Percentiles rank a stretch among this genome's conserved stretches.
Evolutionary conservation across 1,140 invertebrate species (phyloP).

Genomic region (Anthonomus grandis): DNA sequence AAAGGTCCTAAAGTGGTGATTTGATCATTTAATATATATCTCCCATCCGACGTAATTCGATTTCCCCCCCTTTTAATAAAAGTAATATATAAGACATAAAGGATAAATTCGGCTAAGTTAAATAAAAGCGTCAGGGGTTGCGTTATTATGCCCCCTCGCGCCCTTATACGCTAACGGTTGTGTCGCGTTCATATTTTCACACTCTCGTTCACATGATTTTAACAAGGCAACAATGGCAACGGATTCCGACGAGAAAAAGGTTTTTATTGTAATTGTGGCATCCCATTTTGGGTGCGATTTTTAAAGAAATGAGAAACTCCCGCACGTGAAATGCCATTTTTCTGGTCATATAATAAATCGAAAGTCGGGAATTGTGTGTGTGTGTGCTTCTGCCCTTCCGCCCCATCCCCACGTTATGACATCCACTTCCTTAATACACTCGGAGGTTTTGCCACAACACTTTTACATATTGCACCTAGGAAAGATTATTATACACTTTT

Average conservation of each 20-base stretch:
- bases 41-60: too few relatives aligned
- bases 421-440: too few relatives aligned
- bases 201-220: slow-evolving; percentile 25
- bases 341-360: slow-evolving; percentile 25
- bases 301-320: slow-evolving; percentile 21
- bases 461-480: too few relatives aligned
- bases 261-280: slow-evolving; percentile 30
- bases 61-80: slow-evolving; percentile 1
- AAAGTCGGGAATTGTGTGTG: slow-evolving; percentile 17
- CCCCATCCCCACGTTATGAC: too few relatives aligned
- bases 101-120: not conserved
- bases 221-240: slow-evolving; percentile 25
- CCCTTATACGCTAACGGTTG: slow-evolving; percentile 4
- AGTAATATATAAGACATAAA: slow-evolving; percentile 2
- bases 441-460: too few relatives aligned
- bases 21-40: too few relatives aligned
- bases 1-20: too few relatives aligned
- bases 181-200: slow-evolving; percentile 21
- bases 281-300: slow-evolving; percentile 20
- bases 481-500: too few relatives aligned
- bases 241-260: slow-evolving; percentile 23
- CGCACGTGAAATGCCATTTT: slow-evolving; percentile 22
- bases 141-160: slow-evolving; percentile 4
- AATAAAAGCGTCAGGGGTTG: slow-evolving; percentile 15
- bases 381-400: slow-evolving; percentile 18